Base-by-base conservation (phyloP, 2,888 invertebrate genomes). In the Himalopsyche tibetana region DNA sequence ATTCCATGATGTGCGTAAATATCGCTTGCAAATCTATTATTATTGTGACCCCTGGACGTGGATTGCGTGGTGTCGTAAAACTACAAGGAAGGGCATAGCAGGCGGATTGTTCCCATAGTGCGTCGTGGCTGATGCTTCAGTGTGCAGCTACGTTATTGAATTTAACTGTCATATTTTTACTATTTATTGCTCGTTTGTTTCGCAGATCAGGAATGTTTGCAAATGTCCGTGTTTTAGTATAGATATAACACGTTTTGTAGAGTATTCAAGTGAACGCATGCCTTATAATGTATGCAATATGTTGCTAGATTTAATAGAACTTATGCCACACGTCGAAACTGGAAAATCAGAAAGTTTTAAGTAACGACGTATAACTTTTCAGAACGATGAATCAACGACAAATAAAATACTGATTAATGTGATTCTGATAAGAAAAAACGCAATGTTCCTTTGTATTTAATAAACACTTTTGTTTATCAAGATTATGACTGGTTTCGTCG, bases 111-210 rank as follows among this genome's bases (percentile, higher is more conserved):
- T 74, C 38, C 38, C 74, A 74, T 74, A 38, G 74, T 74, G 19
- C 38, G 38, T 12, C 38, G 9, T 74, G 36, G 28, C n/a, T 11
- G 63, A 36, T 74, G 38, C 19, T 28, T 17, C 19, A 5, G 19
- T 56, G 56, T n/a, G n/a, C 63, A 2, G 19, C 63, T 6, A 4
- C 1, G 51, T 63, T 63, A 63, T 63, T 63, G 63, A 63, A 63
- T 63, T 19, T 63, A 3, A 63, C 63, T 19, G 28, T 63, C 19
- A 63, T 63, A 15, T 28, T 19, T n/a, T n/a, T 28, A 19, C 19
- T 74, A 11, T 74, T 74, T 74, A 74, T 38, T 12, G 74, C 5
- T 74, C 74, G 74, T 74, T 74, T 74, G 74, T 38, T 74, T 51
- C 11, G 19, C 28, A 74, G 28, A 12, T 12, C 74, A 1, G 36